Evolutionary conservation across 2,113 vertebrate species (phyloP).

Genomic region (Lipotes vexillifer): DNA sequence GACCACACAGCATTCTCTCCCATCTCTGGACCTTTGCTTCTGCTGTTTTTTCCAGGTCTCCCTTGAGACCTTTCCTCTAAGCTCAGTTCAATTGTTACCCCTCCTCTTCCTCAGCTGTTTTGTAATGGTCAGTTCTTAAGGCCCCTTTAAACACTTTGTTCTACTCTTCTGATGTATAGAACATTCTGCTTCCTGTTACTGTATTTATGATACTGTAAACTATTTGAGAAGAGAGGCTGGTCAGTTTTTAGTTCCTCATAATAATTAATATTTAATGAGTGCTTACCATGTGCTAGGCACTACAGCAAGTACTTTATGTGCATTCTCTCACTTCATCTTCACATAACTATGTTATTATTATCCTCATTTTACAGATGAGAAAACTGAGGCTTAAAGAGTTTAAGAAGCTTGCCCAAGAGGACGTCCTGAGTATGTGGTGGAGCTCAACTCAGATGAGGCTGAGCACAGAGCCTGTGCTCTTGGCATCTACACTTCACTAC

Average conservation of each 20-base stretch:
- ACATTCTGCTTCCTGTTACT: not conserved
- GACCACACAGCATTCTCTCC: not conserved
- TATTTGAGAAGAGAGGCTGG: not conserved
- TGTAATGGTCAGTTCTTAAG: not conserved
- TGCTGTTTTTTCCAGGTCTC: not conserved
- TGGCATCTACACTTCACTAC: not conserved
- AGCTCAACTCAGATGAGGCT: not conserved
- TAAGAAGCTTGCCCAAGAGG: not conserved
- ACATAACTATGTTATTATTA: not conserved
- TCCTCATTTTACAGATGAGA: conserved; percentile 9
- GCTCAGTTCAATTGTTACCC: not conserved
- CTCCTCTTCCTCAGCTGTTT: not conserved
- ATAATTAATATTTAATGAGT: not conserved
- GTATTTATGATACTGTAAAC: not conserved
- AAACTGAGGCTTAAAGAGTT: not conserved
- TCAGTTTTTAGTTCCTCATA: not conserved
- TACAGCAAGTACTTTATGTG: not conserved
- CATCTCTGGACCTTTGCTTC: not conserved
- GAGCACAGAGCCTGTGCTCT: not conserved
- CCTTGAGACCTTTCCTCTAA: not conserved
- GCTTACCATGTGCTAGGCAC: not conserved
- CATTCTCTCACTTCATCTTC: conserved; percentile 3
- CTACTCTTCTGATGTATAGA: not conserved
- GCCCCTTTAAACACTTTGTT: not conserved
- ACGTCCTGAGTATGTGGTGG: not conserved